Evolutionary conservation across 2,113 vertebrate species (phyloP), one percentile per base, ranked within the genome.

Genomic region (Oncorhynchus keta): DNA sequence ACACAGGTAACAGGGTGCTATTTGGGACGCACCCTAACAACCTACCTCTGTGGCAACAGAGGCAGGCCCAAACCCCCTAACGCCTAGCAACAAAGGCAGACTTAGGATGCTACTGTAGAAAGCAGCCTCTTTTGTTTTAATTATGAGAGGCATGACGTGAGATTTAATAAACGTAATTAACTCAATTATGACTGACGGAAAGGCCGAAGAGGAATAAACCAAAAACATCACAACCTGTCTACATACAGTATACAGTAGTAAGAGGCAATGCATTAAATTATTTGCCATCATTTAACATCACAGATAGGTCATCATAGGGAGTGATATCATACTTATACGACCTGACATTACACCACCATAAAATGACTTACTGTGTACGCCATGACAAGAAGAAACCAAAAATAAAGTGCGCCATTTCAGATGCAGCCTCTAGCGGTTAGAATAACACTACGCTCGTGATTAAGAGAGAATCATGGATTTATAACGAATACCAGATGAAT

Each of bases 101-200:
- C 45, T 26, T 24, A 62, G n/a, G 59, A 62, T 18, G 55, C 55
- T 32, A 67, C 73, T 77, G 75, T 65, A 49, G 76, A 79, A 72
- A 77, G 76, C 81, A 79, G 84, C 76, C 71, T 0, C 14, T 79
- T 88, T 88, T 91, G 22, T 79, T 88, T 88, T 91, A 84, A 91
- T 90, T 90, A 89, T 83, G 78, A 64, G 73, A 85, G 76, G 79
- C 73, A 74, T 68, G 78, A 74, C 66, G 78, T 39, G 74, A 87
- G 82, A 87, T 84, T 70, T 79, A 84, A 89, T 90, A 81, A 91
- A 26, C 65, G 66, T 55, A 14, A 72, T 82, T 83, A 91, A 26
- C 68, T 70, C 51, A 14, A 72, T 82, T 87, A 89, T 82, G 82
- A 77, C 75, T 65, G 75, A 79, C 62, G 0, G 72, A 51, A 0